phyloP scores from a whole-genome alignment of 2,888 invertebrate genomes.

The Tethea ocularis region DNA sequence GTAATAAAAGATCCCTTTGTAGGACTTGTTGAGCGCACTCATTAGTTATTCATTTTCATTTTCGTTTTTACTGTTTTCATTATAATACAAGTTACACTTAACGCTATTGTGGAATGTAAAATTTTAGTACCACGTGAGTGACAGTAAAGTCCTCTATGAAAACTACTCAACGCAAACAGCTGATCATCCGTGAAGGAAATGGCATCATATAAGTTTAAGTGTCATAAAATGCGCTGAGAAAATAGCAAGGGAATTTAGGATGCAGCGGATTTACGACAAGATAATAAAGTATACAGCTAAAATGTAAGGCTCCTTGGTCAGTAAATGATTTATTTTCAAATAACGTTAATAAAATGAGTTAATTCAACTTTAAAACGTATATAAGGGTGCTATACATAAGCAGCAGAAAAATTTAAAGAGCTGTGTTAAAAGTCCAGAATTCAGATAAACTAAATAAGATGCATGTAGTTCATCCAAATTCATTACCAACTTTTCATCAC shows the following conservation, averaged over 20 bases:
- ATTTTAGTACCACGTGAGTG: conserved; percentile 36
- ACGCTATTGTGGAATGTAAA: conserved; percentile 21
- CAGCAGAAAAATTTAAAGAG: too few species aligned
- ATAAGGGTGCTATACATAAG: too few species aligned
- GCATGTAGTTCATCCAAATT: too few species aligned
- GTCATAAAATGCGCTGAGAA: conserved; percentile 11
- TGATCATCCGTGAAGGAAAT: conserved; percentile 22
- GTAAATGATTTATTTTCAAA: too few species aligned
- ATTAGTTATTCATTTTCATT: conserved; percentile 77
- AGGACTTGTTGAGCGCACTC: conserved; percentile 66
- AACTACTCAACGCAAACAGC: conserved; percentile 29
- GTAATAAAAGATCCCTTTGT: conserved; percentile 65
- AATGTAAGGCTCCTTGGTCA: background rate
- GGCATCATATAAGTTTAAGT: conserved; percentile 17
- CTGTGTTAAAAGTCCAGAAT: too few species aligned
- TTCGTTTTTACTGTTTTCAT: conserved; percentile 63
- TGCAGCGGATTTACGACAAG: conserved; percentile 2
- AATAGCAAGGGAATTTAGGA: conserved; percentile 1
- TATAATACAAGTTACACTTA: conserved; percentile 51
- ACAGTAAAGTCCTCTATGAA: conserved; percentile 28
- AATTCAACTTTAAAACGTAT: too few species aligned
- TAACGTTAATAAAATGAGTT: too few species aligned
- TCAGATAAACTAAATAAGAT: too few species aligned
- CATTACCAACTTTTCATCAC: too few species aligned
- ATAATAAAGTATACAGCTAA: background rate